Conservation (phyloP, 2,888 invertebrate species). For the Luperina testacea region DNA sequence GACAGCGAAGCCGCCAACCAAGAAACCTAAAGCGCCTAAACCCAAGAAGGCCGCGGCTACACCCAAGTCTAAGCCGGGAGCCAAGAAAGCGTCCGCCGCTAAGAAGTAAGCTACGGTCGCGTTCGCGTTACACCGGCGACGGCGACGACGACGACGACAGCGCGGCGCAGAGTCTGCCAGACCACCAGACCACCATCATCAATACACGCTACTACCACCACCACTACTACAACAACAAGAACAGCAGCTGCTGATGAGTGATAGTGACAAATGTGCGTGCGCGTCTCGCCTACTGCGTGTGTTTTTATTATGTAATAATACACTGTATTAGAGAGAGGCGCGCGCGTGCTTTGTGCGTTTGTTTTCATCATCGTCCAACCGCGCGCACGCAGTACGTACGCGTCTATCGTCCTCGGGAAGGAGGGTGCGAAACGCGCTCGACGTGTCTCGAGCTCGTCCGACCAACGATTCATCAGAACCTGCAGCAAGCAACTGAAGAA, state of each 20-base stretch:
- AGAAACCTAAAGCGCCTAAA: slow-evolving; percentile 80
- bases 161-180: neutral
- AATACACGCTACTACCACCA: neutral
- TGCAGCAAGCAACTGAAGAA: no score
- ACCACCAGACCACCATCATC: slow-evolving; percentile 78
- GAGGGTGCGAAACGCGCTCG: no score
- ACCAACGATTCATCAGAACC: no score
- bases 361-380: no score
- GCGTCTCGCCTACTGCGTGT: neutral
- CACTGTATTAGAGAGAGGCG: neutral
- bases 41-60: slow-evolving; percentile 73
- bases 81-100: slow-evolving; percentile 63
- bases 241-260: no score
- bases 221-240: neutral
- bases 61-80: slow-evolving; percentile 64
- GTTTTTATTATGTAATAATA: no score
- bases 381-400: no score
- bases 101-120: slow-evolving; percentile 55
- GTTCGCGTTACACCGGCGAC: slow-evolving; percentile 22
- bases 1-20: slow-evolving; percentile 73
- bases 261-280: slow-evolving; percentile 1
- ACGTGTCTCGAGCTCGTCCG: no score
- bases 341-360: neutral
- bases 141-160: neutral
- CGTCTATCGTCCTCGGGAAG: no score